Conservation (phyloP, 2,888 invertebrate species). For the Parascotia fuliginaria region DNA sequence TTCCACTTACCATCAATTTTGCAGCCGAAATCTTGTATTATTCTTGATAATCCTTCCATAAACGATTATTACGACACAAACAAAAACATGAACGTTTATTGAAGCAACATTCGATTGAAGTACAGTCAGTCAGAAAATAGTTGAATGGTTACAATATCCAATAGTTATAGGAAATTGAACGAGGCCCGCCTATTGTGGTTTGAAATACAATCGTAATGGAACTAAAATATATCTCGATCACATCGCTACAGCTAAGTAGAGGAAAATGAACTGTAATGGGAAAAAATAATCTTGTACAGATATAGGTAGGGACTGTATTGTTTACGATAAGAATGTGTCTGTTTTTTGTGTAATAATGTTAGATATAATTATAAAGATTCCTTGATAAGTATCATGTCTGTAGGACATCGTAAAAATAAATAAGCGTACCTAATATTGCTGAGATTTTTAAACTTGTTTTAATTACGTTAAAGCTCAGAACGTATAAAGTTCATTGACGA, state of each 20-base stretch:
- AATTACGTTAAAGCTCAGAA: too few species aligned
- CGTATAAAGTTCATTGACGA: too few species aligned
- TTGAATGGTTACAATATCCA: constrained; percentile 36
- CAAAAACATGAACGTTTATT: constrained; percentile 27
- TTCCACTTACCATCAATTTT: too few species aligned
- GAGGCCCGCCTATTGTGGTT: constrained; percentile 45
- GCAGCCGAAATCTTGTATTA: too few species aligned
- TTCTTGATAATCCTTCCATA: constrained; percentile 12
- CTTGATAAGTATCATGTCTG: too few species aligned
- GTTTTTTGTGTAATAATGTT: too few species aligned
- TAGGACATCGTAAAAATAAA: too few species aligned
- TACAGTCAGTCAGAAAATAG: constrained; percentile 31
- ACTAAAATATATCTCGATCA: constrained; percentile 37
- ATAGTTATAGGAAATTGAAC: constrained; percentile 48
- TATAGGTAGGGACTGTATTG: not conserved
- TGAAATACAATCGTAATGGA: constrained; percentile 47
- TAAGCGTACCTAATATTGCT: too few species aligned
- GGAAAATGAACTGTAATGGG: not conserved
- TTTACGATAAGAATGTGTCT: not conserved
- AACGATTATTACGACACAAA: constrained; percentile 31
- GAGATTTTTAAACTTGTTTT: too few species aligned
- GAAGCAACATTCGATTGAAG: constrained; percentile 37
- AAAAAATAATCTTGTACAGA: not conserved
- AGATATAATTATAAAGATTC: too few species aligned
- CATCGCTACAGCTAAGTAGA: constrained; percentile 12